phyloP scores from a whole-genome alignment of 2,888 invertebrate species.

The Cremastinae sp. region DNA sequence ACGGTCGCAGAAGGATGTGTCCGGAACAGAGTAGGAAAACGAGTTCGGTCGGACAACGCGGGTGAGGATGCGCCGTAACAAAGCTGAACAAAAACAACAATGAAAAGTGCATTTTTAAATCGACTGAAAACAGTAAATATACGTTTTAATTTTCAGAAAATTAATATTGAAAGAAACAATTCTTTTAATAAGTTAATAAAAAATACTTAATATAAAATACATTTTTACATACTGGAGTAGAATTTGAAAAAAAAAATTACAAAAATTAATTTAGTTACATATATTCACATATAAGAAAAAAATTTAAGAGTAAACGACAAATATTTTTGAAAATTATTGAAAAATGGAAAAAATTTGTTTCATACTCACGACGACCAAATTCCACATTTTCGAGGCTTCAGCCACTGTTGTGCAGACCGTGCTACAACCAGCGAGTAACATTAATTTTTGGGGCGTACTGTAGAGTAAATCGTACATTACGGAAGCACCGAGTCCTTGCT shows the following conservation, averaged over 20 bases:
- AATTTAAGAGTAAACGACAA: too few relatives aligned
- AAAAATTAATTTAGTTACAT: too few relatives aligned
- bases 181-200: too few relatives aligned
- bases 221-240: too few relatives aligned
- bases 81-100: slow-evolving; percentile 83
- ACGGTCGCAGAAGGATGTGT: slow-evolving; percentile 99
- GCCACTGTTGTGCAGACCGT: slow-evolving; percentile 99
- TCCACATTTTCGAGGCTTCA: slow-evolving; percentile 99
- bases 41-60: slow-evolving; percentile 96
- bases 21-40: slow-evolving; percentile 98
- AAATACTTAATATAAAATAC: too few relatives aligned
- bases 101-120: not conserved
- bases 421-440: slow-evolving; percentile 97
- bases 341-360: slow-evolving; percentile 16
- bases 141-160: too few relatives aligned
- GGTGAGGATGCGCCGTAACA: slow-evolving; percentile 99
- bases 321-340: too few relatives aligned
- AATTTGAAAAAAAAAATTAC: too few relatives aligned
- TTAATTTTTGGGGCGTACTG: slow-evolving; percentile 95
- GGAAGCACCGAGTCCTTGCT: slow-evolving; percentile 98
- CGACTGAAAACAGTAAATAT: not conserved
- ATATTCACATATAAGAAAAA: too few relatives aligned
- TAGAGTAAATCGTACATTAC: slow-evolving; percentile 99
- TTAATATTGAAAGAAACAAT: too few relatives aligned
- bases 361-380: slow-evolving; percentile 96